Evolutionary conservation across 2,888 invertebrate species (phyloP), one percentile per base, ranked within the genome.

Genomic region (Lottia gigantea): DNA sequence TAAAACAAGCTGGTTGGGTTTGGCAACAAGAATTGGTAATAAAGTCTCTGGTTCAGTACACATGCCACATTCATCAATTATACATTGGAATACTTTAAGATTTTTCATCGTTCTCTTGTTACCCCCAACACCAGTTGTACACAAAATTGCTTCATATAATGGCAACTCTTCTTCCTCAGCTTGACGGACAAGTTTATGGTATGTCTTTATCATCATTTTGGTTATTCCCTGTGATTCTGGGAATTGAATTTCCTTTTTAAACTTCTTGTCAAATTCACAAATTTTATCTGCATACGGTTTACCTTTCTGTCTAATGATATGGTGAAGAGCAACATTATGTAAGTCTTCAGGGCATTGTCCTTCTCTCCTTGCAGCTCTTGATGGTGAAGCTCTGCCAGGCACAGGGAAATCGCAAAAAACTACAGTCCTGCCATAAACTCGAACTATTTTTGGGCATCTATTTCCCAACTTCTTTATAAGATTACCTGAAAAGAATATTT

Each of bases 31-130:
- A 31, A 86, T 80, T 16, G 85, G 82, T 11, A 82, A 74, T 69
- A 86, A 65, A 69, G 76, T 80, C 66, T 85, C 82, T 15, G 85
- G 84, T 71, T 86, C 85, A n/a, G 79, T 81, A 68, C 84, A 84
- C 86, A 85, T 85, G 14, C 83, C 85, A 67, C 81, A 78, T 71
- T 86, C 86, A 67, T 86, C 86, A n/a, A 86, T 79, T n/a, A 86
- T 82, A 14, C 82, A 68, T 80, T 86, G 78, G 19, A 61, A 69
- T 46, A 76, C 71, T 15, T 64, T 62, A 15, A 66, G 71, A 15
- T 46, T 63, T 14, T 67, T 49, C 45, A 70, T 25, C 1, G 75
- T 61, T 47, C 67, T 72, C 12, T 55, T 47, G 61, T 72, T 77
- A 14, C 72, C 77, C 4, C 75, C 75, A 47, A 74, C 76, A n/a